Percentiles rank a stretch among this genome's conserved stretches.
These are phyloP conservation scores for Palythoa heliodiscus DNA, from an alignment of 92 coral and sea anemone species.

Conservation along the genomic window DNA sequence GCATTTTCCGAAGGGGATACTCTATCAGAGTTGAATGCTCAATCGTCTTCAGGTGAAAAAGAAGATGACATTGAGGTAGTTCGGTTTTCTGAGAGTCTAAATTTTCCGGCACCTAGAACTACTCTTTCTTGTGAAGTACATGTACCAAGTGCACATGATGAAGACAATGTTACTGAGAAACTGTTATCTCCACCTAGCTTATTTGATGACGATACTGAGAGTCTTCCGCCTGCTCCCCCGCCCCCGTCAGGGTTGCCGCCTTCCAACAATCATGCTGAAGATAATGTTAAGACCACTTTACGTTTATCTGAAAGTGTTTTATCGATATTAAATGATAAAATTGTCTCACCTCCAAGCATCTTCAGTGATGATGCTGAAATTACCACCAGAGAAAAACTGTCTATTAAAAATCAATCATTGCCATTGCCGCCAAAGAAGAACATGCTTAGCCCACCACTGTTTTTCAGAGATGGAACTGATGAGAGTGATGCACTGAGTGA, in stretches of 20 bases:
- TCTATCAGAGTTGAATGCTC: not conserved
- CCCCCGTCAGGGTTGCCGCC: slow-evolving; percentile 53
- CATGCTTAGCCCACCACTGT: slow-evolving; percentile 1
- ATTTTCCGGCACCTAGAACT: not conserved
- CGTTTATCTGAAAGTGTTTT: not conserved
- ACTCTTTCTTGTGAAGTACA: not conserved
- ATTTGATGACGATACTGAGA: slow-evolving; percentile 70
- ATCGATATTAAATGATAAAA: not conserved
- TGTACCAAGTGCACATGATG: not conserved
- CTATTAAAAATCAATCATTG: not conserved
- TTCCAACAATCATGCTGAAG: not conserved
- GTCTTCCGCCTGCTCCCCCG: slow-evolving; percentile 81
- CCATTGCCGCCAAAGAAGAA: not conserved
- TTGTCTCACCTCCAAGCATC: slow-evolving; percentile 36
- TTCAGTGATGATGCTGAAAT: slow-evolving; percentile 25
- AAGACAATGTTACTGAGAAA: slow-evolving; percentile 1
- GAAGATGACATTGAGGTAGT: not conserved
- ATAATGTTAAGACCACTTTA: not conserved
- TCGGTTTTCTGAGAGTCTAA: not conserved
- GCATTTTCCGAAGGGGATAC: not conserved
- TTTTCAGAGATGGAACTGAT: not conserved
- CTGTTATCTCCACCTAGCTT: slow-evolving; percentile 76
- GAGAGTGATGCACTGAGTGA: slow-evolving; percentile 13
- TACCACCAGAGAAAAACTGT: not conserved
- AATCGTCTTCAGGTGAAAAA: not conserved